Evolutionary conservation across 2,113 vertebrate species (phyloP).

Genomic region (Aramus guarauna): DNA sequence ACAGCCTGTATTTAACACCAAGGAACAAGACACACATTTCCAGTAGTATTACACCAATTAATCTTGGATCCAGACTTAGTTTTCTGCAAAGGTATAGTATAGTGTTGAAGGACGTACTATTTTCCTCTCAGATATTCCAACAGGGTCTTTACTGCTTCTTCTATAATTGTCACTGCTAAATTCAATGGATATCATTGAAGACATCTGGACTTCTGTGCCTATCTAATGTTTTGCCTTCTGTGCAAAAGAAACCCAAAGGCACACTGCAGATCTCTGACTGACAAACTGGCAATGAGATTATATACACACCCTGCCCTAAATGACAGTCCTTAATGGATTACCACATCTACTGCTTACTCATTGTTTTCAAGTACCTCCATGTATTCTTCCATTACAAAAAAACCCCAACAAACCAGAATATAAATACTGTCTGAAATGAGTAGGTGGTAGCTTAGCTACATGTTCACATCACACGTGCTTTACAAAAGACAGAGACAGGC

Average conservation of each 20-base stretch:
- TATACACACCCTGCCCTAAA: not conserved
- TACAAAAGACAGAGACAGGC: not conserved
- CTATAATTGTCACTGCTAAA: not conserved
- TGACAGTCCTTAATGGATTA: not conserved
- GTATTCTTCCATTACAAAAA: not conserved
- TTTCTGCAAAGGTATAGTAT: not conserved
- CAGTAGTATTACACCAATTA: not conserved
- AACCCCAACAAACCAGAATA: not conserved
- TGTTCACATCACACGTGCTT: not conserved
- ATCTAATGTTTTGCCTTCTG: not conserved
- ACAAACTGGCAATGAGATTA: not conserved
- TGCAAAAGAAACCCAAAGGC: not conserved
- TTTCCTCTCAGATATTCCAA: not conserved
- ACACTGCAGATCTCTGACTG: not conserved
- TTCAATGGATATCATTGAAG: not conserved
- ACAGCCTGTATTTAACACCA: not conserved
- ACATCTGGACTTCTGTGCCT: not conserved
- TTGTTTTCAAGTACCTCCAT: not conserved
- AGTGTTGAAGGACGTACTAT: not conserved
- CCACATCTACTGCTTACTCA: not conserved
- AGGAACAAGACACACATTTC: not conserved
- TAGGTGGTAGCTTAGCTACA: not conserved
- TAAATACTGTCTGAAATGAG: not conserved
- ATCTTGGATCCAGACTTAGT: not conserved
- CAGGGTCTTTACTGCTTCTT: not conserved